These are phyloP conservation scores for Heliconius nattereri DNA, from an alignment of 1,140 invertebrate genomes.

Conservation along the genomic window DNA sequence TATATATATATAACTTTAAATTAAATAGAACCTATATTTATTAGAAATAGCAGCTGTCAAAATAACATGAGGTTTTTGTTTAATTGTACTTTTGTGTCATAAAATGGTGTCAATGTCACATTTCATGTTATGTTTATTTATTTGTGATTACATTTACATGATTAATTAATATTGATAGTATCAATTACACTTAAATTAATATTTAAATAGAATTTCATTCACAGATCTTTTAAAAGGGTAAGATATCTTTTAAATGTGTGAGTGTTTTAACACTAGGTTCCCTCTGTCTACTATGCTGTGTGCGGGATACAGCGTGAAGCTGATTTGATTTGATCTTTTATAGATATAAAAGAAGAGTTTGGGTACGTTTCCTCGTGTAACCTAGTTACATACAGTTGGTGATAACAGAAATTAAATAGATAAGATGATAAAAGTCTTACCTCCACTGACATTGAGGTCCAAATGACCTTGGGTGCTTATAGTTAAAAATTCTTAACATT, in stretches of 20 bases:
- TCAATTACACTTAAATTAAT: neutral
- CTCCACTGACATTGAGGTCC: conserved; percentile 63
- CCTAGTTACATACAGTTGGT: conserved; percentile 49
- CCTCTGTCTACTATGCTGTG: too few species aligned
- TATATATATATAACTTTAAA: neutral
- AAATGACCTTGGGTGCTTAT: conserved; percentile 47
- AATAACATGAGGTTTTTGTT: conserved; percentile 2
- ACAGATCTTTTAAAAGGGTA: neutral
- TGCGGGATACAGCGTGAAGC: too few species aligned
- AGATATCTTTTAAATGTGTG: too few species aligned
- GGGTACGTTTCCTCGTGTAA: conserved; percentile 44
- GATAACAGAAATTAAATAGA: conserved; percentile 66
- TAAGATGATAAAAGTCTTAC: conserved; percentile 63
- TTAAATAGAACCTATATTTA: neutral
- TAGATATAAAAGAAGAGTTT: neutral
- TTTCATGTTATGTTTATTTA: conserved; percentile 3
- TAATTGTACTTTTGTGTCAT: neutral
- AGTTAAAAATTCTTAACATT: neutral
- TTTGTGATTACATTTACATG: conserved; percentile 8
- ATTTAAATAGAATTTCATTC: neutral
- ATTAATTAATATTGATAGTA: neutral
- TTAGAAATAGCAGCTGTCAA: neutral
- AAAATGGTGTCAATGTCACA: conserved; percentile 5
- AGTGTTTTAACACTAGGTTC: too few species aligned
- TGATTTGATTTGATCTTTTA: neutral